Evolutionary conservation across 2,797 vertebrate species (phyloP).

Genomic region (Garrulus glandarius): DNA sequence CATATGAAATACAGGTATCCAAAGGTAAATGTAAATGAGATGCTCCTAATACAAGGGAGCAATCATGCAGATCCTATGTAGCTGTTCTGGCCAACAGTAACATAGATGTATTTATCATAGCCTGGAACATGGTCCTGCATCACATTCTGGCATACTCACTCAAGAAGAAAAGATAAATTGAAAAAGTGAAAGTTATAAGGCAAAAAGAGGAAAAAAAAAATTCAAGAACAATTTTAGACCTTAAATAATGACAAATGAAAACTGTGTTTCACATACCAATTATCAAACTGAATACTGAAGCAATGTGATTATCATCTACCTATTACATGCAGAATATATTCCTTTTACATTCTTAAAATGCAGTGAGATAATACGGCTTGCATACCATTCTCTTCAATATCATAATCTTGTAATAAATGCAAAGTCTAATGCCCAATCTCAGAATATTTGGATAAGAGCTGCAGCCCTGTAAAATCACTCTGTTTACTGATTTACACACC

Average conservation of each 20-base stretch:
- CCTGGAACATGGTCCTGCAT: not conserved
- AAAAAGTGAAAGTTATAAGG: not conserved
- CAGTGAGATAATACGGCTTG: not conserved
- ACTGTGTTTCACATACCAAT: not conserved
- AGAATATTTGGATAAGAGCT: not conserved
- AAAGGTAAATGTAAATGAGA: not conserved
- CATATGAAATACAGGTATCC: not conserved
- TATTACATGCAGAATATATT: not conserved
- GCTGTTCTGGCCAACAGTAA: not conserved
- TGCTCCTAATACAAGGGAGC: not conserved
- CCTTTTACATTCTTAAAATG: not conserved
- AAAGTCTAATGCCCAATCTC: not conserved
- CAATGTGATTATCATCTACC: not conserved
- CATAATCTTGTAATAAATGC: not conserved
- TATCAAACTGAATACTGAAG: not conserved
- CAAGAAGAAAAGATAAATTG: not conserved
- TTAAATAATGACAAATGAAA: not conserved
- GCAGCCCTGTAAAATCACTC: not conserved
- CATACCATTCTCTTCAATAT: not conserved
- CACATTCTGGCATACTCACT: not conserved
- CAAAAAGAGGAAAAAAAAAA: not conserved
- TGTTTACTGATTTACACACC: not conserved
- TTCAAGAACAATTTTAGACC: not conserved
- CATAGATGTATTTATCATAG: not conserved
- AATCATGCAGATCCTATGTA: not conserved